Conservation (phyloP, 2,113 vertebrate genomes). For the Rhabdomys dilectus region DNA sequence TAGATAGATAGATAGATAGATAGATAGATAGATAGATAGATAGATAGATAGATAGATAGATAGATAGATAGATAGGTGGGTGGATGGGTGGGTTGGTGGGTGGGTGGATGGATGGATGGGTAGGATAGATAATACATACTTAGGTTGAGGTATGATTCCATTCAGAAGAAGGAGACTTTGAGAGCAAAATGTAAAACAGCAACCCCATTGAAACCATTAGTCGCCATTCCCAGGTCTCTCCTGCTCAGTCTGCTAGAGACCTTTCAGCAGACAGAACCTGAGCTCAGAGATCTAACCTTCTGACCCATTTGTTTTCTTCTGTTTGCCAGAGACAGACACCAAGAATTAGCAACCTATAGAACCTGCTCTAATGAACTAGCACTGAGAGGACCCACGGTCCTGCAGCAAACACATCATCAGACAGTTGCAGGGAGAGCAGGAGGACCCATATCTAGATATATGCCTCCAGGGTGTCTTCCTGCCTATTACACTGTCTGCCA, state of each 20-base stretch:
- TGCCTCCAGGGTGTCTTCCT: constrained; percentile 60
- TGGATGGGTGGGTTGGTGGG: not conserved
- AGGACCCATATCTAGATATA: constrained; percentile 2
- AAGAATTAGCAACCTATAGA: not conserved
- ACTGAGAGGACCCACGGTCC: constrained; percentile 9
- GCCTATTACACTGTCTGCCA: constrained; percentile 60
- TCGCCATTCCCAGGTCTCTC: constrained; percentile 1
- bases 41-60: not conserved
- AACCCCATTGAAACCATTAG: constrained; percentile 16
- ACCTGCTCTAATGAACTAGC: constrained; percentile 1
- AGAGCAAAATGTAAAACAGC: constrained; percentile 48
- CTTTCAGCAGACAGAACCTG: not conserved
- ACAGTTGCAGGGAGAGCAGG: not conserved
- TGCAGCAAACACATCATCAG: not conserved
- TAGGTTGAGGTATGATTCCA: constrained; percentile 16
- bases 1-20: not conserved
- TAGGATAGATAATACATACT: not conserved
- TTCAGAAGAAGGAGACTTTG: constrained; percentile 52
- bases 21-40: not conserved
- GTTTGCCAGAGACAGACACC: not conserved
- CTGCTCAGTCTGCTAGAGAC: not conserved
- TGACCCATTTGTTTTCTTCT: not conserved
- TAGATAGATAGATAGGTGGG: no score
- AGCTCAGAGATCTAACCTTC: not conserved
- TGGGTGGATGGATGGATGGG: not conserved